Percentiles rank a stretch among this genome's conserved stretches.
Conservation (phyloP, 2,888 invertebrate genomes). For the Dryobota labecula region DNA sequence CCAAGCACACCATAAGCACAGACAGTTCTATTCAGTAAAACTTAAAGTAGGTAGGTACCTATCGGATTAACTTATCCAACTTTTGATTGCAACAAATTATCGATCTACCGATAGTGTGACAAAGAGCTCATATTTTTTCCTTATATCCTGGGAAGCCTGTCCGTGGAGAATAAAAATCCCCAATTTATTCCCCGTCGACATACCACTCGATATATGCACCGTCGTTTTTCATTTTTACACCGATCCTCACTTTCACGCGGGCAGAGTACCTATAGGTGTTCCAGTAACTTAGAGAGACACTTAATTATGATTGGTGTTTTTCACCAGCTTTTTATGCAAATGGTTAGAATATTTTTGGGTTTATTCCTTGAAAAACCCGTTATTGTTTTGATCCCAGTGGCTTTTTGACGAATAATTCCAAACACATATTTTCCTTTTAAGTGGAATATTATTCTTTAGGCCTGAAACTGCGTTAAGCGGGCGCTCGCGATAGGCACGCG, state of each 20-base stretch:
- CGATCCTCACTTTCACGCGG: slow-evolving; percentile 28
- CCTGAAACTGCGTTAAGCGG: too few species aligned
- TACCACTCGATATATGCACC: neutral
- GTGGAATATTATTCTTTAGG: neutral
- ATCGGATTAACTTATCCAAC: neutral
- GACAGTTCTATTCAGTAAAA: neutral
- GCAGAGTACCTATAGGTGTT: neutral
- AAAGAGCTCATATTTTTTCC: slow-evolving; percentile 47
- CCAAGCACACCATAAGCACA: too few species aligned
- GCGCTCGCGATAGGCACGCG: too few species aligned
- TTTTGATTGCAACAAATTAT: slow-evolving; percentile 19
- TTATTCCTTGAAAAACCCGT: neutral
- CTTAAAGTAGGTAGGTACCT: too few species aligned
- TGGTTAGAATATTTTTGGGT: neutral
- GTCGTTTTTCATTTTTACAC: slow-evolving; percentile 46
- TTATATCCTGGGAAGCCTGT: slow-evolving; percentile 38
- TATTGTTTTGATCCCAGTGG: neutral
- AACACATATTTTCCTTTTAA: too few species aligned
- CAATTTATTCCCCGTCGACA: slow-evolving; percentile 47
- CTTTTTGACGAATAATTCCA: neutral
- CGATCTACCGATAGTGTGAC: slow-evolving; percentile 27
- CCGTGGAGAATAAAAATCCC: slow-evolving; percentile 27
- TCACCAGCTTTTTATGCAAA: slow-evolving; percentile 4
- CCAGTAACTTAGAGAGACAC: slow-evolving; percentile 23
- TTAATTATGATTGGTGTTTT: neutral